Base-by-base conservation (phyloP, 2,113 vertebrate genomes). In the Larimichthys polyactis region DNA sequence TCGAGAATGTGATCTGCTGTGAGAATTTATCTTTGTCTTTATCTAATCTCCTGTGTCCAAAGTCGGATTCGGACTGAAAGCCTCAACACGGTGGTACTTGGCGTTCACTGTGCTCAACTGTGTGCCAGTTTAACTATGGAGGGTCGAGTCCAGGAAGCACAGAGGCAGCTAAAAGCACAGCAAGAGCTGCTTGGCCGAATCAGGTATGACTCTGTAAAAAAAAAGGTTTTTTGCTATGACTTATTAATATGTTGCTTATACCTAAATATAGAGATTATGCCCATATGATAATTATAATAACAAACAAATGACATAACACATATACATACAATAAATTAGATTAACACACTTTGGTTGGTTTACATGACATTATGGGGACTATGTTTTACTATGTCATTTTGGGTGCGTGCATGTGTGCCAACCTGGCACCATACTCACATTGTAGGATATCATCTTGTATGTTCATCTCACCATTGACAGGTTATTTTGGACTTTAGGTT, bases 81-180 rank as follows among this genome's bases (percentile, higher is more conserved):
- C 58, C 90, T 96, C 58, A 95, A 96, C 71, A 83, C 92, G 88
- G 84, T 82, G 0, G 94, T 96, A 6, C 87, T 96, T 9, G 93
- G 91, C 0, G 94, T 95, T 27, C 95, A 96, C 90, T 94, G 90
- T 2, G 95, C 94, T 64, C 95, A 96, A 75, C 90, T 96, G 54
- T 95, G 93, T 70, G 95, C 94, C 59, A 73, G 90, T 16, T 87
- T 96, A 29, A 95, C 95, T 11, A 96, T 96, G 93, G 93, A 95
- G 72, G 95, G 95, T 6, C 88, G 87, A n/a, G 91, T 96, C 4
- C 72, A 89, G 29, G 95, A 96, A 29, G 95, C 95, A 7, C 94
- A 94, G 74, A 89, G 43, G 62, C 92, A 94, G 19, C 90, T 96
- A 0, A 84, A 64, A 60, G 93, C 92, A 4, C 94, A 95, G 48